Evolutionary conservation across 2,888 invertebrate species (phyloP).

Genomic region (Sinelater perroti): DNA sequence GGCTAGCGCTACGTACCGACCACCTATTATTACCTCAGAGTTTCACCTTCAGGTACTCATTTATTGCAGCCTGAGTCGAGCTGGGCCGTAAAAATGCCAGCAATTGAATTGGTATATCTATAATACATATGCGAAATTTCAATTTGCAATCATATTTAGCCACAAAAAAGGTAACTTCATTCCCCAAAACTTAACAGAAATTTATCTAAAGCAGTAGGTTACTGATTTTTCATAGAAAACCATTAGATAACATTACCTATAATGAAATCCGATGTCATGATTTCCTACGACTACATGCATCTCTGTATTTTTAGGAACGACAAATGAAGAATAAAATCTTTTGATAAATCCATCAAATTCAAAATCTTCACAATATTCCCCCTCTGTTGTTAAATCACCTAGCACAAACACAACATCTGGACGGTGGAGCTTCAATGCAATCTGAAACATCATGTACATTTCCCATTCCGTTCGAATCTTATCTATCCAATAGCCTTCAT

Average conservation of each 20-base stretch:
- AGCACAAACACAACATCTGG: slow-evolving; percentile 93
- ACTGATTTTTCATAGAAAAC: no score
- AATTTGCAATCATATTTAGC: no score
- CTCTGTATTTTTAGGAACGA: slow-evolving; percentile 71
- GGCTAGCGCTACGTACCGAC: no score
- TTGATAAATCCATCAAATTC: slow-evolving; percentile 84
- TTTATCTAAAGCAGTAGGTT: no score
- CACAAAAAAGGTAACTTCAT: no score
- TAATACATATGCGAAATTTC: no score
- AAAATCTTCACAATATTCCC: slow-evolving; percentile 80
- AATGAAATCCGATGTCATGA: slow-evolving; percentile 98
- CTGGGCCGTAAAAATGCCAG: no score
- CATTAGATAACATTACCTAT: slow-evolving; percentile 77
- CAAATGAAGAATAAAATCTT: slow-evolving; percentile 83
- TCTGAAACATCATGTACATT: slow-evolving; percentile 93
- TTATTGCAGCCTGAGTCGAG: no score
- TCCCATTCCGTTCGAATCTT: slow-evolving; percentile 96
- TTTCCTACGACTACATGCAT: slow-evolving; percentile 89
- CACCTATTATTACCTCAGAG: no score
- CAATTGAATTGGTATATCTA: no score
- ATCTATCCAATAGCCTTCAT: slow-evolving; percentile 94
- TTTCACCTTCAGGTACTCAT: no score
- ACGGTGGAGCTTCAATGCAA: slow-evolving; percentile 79
- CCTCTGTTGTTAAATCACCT: slow-evolving; percentile 97
- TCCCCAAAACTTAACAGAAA: no score